Percentiles rank a stretch among this genome's conserved stretches.
These are phyloP conservation scores for Glaucomys volans DNA, from an alignment of 2,113 vertebrate species.

Conservation along the genomic window DNA sequence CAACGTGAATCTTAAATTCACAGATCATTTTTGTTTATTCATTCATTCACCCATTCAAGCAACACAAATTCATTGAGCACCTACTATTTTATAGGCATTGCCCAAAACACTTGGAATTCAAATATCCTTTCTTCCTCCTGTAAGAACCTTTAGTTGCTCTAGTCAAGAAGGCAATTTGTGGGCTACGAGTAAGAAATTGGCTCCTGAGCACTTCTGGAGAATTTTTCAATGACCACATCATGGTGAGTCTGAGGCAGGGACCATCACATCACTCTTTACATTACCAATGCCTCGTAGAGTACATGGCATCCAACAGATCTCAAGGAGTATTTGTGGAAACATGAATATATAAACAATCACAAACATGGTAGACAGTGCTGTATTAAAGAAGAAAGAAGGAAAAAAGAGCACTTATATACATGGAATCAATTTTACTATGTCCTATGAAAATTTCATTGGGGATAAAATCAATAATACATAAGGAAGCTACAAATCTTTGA, in stretches of 20 bases:
- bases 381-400: background rate
- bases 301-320: background rate
- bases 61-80: background rate
- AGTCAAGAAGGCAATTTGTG: background rate
- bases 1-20: conserved; percentile 9
- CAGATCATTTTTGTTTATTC: conserved; percentile 29
- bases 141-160: background rate
- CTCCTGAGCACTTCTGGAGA: background rate
- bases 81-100: background rate
- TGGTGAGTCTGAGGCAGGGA: background rate
- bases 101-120: background rate
- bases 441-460: background rate
- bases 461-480: background rate
- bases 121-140: background rate
- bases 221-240: conserved; percentile 4
- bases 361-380: background rate
- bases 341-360: background rate
- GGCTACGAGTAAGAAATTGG: background rate
- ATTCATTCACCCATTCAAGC: background rate
- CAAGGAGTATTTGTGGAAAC: background rate
- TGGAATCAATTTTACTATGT: background rate
- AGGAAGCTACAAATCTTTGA: background rate
- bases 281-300: rapidly evolving
- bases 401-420: background rate
- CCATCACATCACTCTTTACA: background rate